Percentiles rank a stretch among this genome's conserved stretches.
phyloP scores from a whole-genome alignment of 2,888 invertebrate genomes.

The Beris chalybata region DNA sequence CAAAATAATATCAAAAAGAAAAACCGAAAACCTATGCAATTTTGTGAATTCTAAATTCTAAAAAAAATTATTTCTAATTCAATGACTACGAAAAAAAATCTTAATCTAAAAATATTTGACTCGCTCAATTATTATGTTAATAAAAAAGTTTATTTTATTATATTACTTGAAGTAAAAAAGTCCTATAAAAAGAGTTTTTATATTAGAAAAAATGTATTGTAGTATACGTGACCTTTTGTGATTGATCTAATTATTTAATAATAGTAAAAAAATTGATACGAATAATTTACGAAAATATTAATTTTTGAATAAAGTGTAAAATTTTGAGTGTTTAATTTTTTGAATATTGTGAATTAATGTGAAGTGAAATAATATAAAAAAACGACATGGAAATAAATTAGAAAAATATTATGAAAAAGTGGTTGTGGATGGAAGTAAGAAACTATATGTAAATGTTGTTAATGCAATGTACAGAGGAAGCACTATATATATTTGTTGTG shows the following conservation, averaged over 20 bases:
- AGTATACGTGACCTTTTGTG: not conserved
- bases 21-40: not conserved
- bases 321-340: not conserved
- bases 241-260: too few relatives aligned
- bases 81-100: too few relatives aligned
- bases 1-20: constrained; percentile 24
- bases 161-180: not conserved
- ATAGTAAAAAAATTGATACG: too few relatives aligned
- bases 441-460: constrained; percentile 15
- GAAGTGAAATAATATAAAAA: too few relatives aligned
- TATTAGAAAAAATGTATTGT: not conserved
- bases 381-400: too few relatives aligned
- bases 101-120: too few relatives aligned
- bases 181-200: constrained; percentile 4
- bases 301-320: constrained; percentile 10
- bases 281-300: too few relatives aligned
- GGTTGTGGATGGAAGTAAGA: not conserved
- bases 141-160: constrained; percentile 1
- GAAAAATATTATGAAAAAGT: not conserved
- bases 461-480: too few relatives aligned
- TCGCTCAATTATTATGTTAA: constrained; percentile 4
- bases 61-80: too few relatives aligned
- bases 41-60: constrained; percentile 5
- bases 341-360: constrained; percentile 1
- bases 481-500: not conserved